Evolutionary conservation across 2,797 vertebrate genomes (phyloP).

Genomic region (Neosalanx taihuensis): DNA sequence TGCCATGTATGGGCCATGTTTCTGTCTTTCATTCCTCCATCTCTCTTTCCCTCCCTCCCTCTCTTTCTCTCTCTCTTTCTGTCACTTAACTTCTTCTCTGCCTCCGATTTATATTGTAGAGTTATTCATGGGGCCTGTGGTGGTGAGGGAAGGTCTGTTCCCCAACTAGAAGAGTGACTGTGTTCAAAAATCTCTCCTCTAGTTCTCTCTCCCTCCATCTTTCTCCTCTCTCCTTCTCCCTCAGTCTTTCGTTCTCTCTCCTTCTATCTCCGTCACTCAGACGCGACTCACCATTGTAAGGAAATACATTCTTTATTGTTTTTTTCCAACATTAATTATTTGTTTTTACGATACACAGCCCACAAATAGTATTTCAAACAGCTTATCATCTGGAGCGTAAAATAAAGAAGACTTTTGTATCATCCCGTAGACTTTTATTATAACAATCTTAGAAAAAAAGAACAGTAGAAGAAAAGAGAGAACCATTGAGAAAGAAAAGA

Average conservation of each 20-base stretch:
- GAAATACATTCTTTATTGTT: constrained; percentile 61
- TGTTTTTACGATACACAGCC: constrained; percentile 37
- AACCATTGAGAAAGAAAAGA: constrained; percentile 35
- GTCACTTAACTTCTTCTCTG: background rate
- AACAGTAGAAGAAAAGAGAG: constrained; percentile 31
- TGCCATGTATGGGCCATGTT: background rate
- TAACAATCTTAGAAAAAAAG: constrained; percentile 50
- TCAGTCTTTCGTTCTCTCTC: background rate
- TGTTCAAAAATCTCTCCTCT: background rate
- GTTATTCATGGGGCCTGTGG: no score
- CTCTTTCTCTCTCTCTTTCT: constrained; percentile 2
- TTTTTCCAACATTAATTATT: constrained; percentile 38
- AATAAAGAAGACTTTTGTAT: constrained; percentile 50
- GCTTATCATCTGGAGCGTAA: constrained; percentile 43
- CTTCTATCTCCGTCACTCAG: background rate
- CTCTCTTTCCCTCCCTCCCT: constrained; percentile 3
- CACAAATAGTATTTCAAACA: constrained; percentile 55
- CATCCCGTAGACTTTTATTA: constrained; percentile 36
- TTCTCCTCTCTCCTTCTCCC: constrained; percentile 17
- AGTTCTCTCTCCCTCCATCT: constrained; percentile 24
- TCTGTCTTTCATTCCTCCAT: background rate
- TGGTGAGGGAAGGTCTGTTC: no score
- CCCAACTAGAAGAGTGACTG: no score
- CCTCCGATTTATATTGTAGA: no score
- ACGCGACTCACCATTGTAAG: constrained; percentile 28